phyloP scores from a whole-genome alignment of 1,140 invertebrate species.

The Tetraneura akinire region DNA sequence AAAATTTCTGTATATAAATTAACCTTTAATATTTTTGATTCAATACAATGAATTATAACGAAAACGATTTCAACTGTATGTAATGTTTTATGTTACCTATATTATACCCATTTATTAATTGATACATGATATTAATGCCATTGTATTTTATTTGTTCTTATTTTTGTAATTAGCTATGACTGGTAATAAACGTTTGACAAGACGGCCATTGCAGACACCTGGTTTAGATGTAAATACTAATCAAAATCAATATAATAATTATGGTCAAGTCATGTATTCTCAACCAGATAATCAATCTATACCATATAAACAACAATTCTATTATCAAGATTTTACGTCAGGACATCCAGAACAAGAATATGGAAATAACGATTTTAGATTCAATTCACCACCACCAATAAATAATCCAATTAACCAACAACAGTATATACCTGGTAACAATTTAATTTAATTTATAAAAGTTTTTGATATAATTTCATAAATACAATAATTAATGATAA shows the following conservation, averaged over 20 bases:
- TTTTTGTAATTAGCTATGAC: background rate
- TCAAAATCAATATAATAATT: background rate
- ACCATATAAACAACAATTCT: constrained; percentile 2
- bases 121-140: too few species aligned
- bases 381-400: background rate
- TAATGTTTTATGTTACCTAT: background rate
- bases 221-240: constrained; percentile 24
- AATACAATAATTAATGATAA: too few species aligned
- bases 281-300: background rate
- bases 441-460: too few species aligned
- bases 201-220: constrained; percentile 32
- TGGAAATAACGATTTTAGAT: constrained; percentile 7
- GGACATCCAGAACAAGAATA: background rate
- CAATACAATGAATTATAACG: background rate
- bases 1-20: background rate
- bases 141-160: background rate
- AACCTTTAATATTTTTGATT: background rate
- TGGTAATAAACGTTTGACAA: background rate
- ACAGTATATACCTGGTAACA: constrained; percentile 17
- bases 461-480: too few species aligned
- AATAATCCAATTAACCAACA: background rate
- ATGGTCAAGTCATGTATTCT: background rate
- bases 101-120: too few species aligned
- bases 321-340: constrained; percentile 21
- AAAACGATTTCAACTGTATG: background rate